These are phyloP conservation scores for Drosophila rufa DNA, from an alignment of 1,140 invertebrate species.

Conservation along the genomic window DNA sequence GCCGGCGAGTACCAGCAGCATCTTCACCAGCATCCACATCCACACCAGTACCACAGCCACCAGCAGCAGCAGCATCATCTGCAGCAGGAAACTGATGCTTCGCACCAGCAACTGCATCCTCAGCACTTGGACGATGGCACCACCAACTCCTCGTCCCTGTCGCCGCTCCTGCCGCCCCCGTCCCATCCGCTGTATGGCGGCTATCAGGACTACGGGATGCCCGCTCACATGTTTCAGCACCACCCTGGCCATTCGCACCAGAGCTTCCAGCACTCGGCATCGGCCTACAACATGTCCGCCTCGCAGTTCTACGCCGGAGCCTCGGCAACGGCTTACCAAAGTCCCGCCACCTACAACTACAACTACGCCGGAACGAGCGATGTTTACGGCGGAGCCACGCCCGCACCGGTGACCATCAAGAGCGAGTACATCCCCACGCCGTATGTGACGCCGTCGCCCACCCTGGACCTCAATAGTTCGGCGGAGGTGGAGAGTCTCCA, in stretches of 20 bases:
- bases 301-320: constrained; percentile 65
- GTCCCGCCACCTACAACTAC: constrained; percentile 63
- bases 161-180: constrained; percentile 49
- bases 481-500: constrained; percentile 70
- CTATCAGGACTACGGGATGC: constrained; percentile 74
- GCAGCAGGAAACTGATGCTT: constrained; percentile 9
- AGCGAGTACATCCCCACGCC: constrained; percentile 80
- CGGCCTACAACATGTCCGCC: constrained; percentile 63
- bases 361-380: constrained; percentile 50
- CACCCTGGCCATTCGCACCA: constrained; percentile 63
- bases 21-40: constrained; percentile 50
- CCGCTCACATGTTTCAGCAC: constrained; percentile 65
- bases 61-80: constrained; percentile 54
- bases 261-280: constrained; percentile 45
- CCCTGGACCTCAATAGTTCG: constrained; percentile 79
- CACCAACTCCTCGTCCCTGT: constrained; percentile 40
- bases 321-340: constrained; percentile 59
- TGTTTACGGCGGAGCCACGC: constrained; percentile 39
- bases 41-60: constrained; percentile 29
- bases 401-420: constrained; percentile 50
- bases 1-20: constrained; percentile 67
- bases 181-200: constrained; percentile 58
- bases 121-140: constrained; percentile 61
- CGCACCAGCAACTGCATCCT: constrained; percentile 51
- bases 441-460: constrained; percentile 81